Percentiles rank a stretch among this genome's conserved stretches.
Conservation (phyloP, 2,113 vertebrate species). For the Podarcis muralis region DNA sequence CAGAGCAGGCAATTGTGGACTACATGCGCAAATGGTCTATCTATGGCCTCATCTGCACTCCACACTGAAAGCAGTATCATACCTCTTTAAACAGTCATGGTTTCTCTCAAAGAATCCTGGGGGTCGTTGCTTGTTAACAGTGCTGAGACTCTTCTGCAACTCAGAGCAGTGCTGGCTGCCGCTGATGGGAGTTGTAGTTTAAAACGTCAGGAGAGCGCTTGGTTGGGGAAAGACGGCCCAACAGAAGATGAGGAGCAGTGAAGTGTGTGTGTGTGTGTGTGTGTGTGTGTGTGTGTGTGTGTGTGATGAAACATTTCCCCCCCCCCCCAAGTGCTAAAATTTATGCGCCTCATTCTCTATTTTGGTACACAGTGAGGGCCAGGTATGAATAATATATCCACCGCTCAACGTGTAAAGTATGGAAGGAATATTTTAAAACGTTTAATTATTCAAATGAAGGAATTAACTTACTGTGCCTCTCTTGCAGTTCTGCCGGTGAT, state of each 20-base stretch:
- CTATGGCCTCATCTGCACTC: too few species aligned
- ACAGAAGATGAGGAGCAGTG: conserved; percentile 35
- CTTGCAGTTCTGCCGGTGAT: conserved; percentile 49
- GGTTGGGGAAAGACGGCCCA: not conserved
- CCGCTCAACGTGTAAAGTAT: conserved; percentile 54
- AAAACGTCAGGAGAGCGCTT: too few species aligned
- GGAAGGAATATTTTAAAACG: conserved; percentile 71
- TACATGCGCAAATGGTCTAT: too few species aligned
- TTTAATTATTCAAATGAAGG: conserved; percentile 73
- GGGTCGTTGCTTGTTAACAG: too few species aligned
- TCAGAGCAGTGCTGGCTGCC: not conserved
- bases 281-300: conserved; percentile 30
- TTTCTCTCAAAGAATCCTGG: too few species aligned
- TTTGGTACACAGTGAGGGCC: conserved; percentile 54
- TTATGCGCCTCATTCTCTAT: conserved; percentile 52
- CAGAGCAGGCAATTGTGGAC: too few species aligned
- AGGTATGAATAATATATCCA: conserved; percentile 68
- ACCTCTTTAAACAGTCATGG: too few species aligned
- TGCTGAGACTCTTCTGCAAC: not conserved
- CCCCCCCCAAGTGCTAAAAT: conserved; percentile 47
- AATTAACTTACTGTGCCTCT: conserved; percentile 66
- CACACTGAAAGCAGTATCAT: too few species aligned
- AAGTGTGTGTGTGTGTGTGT: conserved; percentile 39
- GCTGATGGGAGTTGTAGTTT: too few species aligned
- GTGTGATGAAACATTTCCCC: conserved; percentile 41